Evolutionary conservation across 2,113 vertebrate genomes (phyloP).

Genomic region (Pungitius pungitius): DNA sequence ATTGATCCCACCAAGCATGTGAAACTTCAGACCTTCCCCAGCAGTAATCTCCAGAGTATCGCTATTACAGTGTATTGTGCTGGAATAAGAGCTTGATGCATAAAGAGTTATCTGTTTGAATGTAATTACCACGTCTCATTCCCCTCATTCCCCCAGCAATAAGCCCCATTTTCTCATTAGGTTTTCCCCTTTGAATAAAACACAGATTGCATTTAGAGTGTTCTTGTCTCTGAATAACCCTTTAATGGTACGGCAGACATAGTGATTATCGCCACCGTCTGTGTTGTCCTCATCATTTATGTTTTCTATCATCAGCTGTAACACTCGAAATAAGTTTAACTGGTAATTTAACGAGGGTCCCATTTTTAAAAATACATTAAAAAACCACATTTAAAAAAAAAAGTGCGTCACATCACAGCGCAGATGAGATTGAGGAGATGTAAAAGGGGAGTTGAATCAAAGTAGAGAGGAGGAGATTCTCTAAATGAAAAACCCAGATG

Average conservation of each 20-base stretch:
- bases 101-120: constrained; percentile 64
- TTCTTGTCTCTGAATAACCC: constrained; percentile 50
- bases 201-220: constrained; percentile 42
- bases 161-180: constrained; percentile 62
- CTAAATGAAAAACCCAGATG: constrained; percentile 60
- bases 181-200: constrained; percentile 50
- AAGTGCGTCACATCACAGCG: neutral
- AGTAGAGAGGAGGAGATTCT: constrained; percentile 25
- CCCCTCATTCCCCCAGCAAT: constrained; percentile 45
- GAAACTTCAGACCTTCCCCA: constrained; percentile 32
- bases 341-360: neutral
- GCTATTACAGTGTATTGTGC: constrained; percentile 23
- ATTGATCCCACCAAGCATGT: constrained; percentile 64
- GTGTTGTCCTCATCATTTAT: constrained; percentile 29
- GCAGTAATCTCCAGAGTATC: constrained; percentile 54
- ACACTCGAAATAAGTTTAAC: constrained; percentile 35
- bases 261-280: constrained; percentile 48
- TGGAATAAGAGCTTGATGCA: constrained; percentile 43
- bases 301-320: constrained; percentile 27
- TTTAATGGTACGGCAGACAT: constrained; percentile 46
- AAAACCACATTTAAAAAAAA: neutral
- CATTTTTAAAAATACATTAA: neutral
- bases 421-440: constrained; percentile 14
- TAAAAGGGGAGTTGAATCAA: constrained; percentile 9
- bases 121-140: constrained; percentile 63